Evolutionary conservation across 2,888 invertebrate species (phyloP).

Genomic region (Drosophila diplacantha): DNA sequence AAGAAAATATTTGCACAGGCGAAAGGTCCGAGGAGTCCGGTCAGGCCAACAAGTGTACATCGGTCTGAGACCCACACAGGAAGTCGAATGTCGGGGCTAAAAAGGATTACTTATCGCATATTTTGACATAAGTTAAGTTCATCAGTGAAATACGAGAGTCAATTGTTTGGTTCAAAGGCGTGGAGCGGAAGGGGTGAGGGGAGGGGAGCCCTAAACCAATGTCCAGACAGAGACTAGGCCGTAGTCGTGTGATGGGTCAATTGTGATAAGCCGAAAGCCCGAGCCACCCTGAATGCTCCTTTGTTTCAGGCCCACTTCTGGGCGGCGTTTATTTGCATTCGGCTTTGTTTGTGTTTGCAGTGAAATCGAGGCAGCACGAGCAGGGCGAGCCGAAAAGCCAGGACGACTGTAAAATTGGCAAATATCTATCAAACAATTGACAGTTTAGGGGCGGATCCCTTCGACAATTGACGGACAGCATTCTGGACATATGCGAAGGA

Average conservation of each 20-base stretch:
- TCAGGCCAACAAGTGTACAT: slow-evolving; percentile 9
- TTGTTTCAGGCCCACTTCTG: slow-evolving; percentile 65
- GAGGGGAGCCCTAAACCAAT: slow-evolving; percentile 47
- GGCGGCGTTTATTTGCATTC: slow-evolving; percentile 69
- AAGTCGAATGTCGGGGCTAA: slow-evolving; percentile 60
- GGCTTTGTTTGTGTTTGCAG: slow-evolving; percentile 69
- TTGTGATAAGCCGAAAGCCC: slow-evolving; percentile 66
- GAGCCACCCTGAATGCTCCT: slow-evolving; percentile 57
- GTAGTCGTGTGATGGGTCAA: slow-evolving; percentile 64
- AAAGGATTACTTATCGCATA: slow-evolving; percentile 77
- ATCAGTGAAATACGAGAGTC: slow-evolving; percentile 74
- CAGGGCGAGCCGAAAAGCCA: slow-evolving; percentile 9
- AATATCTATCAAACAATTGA: slow-evolving; percentile 65
- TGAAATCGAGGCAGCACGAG: slow-evolving; percentile 64
- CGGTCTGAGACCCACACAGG: slow-evolving; percentile 31
- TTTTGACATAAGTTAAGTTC: slow-evolving; percentile 75
- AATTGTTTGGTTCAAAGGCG: slow-evolving; percentile 53
- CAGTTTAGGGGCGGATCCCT: slow-evolving; percentile 51
- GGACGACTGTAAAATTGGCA: slow-evolving; percentile 61
- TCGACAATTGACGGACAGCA: slow-evolving; percentile 52
- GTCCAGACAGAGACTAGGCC: slow-evolving; percentile 26
- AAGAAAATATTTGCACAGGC: slow-evolving; percentile 70
- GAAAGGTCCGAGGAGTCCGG: slow-evolving; percentile 16
- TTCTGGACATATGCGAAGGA: slow-evolving; percentile 48
- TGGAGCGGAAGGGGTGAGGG: not conserved